Evolutionary conservation across 2,888 invertebrate species (phyloP).

Genomic region (Unio pictorum): DNA sequence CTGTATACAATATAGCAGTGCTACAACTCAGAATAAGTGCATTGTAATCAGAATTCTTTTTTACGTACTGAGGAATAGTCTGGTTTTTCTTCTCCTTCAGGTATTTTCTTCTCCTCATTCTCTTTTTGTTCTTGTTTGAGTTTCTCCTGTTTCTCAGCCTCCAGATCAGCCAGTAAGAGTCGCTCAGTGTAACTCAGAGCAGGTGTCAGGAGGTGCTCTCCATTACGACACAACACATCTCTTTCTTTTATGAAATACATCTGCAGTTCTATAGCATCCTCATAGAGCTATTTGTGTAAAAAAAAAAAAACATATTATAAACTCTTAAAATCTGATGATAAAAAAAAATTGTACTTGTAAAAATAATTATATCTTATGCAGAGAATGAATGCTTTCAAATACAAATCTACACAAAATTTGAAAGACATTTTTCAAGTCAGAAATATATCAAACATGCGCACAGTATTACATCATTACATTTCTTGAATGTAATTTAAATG

Average conservation of each 20-base stretch:
- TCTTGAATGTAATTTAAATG: too few relatives aligned
- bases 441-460: too few relatives aligned
- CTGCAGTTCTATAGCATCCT: constrained; percentile 95
- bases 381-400: too few relatives aligned
- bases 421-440: too few relatives aligned
- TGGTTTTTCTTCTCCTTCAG: constrained; percentile 49
- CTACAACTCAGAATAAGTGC: background rate
- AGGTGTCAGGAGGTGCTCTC: constrained; percentile 86
- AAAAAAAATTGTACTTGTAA: too few relatives aligned
- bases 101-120: constrained; percentile 62
- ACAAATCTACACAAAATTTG: too few relatives aligned
- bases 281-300: constrained; percentile 79
- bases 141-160: constrained; percentile 78
- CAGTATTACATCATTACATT: too few relatives aligned
- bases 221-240: constrained; percentile 83
- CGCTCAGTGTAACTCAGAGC: constrained; percentile 86
- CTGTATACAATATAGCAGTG: too few relatives aligned
- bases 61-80: constrained; percentile 19
- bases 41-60: background rate
- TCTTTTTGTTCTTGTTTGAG: constrained; percentile 71
- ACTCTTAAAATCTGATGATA: too few relatives aligned
- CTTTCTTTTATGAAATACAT: constrained; percentile 84
- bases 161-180: constrained; percentile 75
- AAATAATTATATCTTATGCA: too few relatives aligned
- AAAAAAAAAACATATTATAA: background rate